Percentiles rank a stretch among this genome's conserved stretches.
Conservation (phyloP, 2,888 invertebrate genomes). For the Tenthredo distinguenda region DNA sequence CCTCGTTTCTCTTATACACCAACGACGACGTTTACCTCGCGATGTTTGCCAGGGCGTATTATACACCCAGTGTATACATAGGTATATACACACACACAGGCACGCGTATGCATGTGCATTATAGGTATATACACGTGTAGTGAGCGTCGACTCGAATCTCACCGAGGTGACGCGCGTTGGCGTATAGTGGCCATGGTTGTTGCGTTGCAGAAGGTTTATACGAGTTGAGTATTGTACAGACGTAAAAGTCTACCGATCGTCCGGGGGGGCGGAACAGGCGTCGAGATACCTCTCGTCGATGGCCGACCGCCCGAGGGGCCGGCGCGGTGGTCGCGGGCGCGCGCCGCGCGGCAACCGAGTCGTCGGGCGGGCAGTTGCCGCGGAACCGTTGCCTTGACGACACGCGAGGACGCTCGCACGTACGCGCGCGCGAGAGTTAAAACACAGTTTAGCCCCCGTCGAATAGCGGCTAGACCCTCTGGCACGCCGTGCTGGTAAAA, state of each 20-base stretch:
- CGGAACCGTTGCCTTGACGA: conserved; percentile 77
- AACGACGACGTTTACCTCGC: background rate
- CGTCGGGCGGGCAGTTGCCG: conserved; percentile 74
- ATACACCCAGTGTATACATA: background rate
- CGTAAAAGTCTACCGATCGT: conserved; percentile 38
- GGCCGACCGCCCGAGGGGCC: conserved; percentile 65
- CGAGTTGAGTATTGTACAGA: conserved; percentile 33
- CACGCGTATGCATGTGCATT: background rate
- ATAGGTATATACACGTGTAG: background rate
- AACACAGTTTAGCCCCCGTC: conserved; percentile 31
- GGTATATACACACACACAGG: background rate
- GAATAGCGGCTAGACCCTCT: conserved; percentile 29
- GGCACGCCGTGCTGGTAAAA: background rate
- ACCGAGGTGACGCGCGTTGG: conserved; percentile 63
- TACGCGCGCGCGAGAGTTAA: conserved; percentile 56
- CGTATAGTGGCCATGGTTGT: conserved; percentile 67
- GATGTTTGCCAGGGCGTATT: background rate
- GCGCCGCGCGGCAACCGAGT: conserved; percentile 57
- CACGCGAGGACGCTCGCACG: conserved; percentile 71
- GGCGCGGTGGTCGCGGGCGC: conserved; percentile 60
- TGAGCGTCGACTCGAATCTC: background rate
- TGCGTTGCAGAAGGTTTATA: conserved; percentile 45
- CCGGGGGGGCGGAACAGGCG: conserved; percentile 61
- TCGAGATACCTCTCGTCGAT: conserved; percentile 68
- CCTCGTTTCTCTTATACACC: background rate